Base-by-base conservation (phyloP, 1,140 invertebrate species). In the Conopomorpha cramerella region DNA sequence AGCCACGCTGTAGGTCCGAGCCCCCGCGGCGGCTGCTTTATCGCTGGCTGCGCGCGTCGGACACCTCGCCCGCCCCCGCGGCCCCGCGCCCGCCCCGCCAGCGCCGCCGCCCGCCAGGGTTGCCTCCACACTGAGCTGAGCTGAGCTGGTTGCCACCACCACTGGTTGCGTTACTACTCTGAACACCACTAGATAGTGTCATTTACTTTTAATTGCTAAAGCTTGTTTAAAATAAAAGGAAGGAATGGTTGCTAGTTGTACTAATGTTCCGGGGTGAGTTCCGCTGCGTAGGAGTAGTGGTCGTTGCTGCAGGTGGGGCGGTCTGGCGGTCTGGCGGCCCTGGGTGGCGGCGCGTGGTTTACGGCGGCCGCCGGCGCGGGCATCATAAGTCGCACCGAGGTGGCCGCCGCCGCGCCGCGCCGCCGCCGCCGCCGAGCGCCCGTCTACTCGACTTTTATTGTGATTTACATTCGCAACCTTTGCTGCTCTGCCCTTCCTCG, bases 11-110 rank as follows among this genome's bases (percentile, higher is more conserved):
- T 60, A 50, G 63, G 67, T 62, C 60, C 50, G 51, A 49, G 52
- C 56, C 61, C 67, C 67, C 59, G 67, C 58, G 62, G 67, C 63
- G 67, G 49, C 51, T 65, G 65, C 59, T 65, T 65, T 72, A 68
- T 72, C 60, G 58, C 64, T 61, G 55, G 62, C 67, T 63, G 64
- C 53, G 62, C 61, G 51, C 56, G 47, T 50, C 53, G 50, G 61
- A 60, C 63, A 57, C 56, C 67, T 61, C 60, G 40, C 53, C 41
- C 50, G 47, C 52, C 46, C 46, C 52, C n/a, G n/a, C n/a, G n/a
- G n/a, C n/a, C n/a, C n/a, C n/a, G n/a, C n/a, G n/a, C n/a, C n/a
- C n/a, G n/a, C n/a, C n/a, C n/a, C n/a, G n/a, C n/a, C n/a, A n/a
- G n/a, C n/a, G n/a, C 28, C 39, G 46, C 47, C 44, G 38, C 53